Conservation (phyloP, 2,797 vertebrate genomes). For the Molossus alvarezi region DNA sequence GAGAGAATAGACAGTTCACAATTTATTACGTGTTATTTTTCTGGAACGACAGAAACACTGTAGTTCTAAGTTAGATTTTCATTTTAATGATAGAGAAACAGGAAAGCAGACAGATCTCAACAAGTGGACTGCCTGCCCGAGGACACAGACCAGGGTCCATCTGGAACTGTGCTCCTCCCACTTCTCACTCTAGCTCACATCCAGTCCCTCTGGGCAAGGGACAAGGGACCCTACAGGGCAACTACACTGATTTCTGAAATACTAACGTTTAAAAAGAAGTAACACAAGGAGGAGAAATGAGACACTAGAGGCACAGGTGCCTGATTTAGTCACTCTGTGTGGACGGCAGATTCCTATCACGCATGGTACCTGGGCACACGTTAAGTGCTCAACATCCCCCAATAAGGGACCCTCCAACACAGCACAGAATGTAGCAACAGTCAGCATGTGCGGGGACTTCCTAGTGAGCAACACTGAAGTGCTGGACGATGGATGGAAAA, state of each 20-base stretch:
- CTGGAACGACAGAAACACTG: slow-evolving; percentile 57
- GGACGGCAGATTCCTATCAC: neutral
- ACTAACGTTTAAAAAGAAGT: neutral
- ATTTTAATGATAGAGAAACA: neutral
- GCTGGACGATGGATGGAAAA: neutral
- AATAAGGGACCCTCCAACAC: neutral
- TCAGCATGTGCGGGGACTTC: neutral
- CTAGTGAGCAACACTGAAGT: neutral
- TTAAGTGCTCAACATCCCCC: neutral
- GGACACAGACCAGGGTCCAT: neutral
- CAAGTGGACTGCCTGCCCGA: neutral
- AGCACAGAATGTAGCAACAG: neutral
- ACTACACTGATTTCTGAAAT: slow-evolving; percentile 6
- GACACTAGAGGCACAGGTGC: neutral
- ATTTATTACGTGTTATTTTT: slow-evolving; percentile 67
- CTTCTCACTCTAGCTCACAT: neutral
- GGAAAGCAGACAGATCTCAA: neutral
- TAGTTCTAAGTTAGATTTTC: slow-evolving; percentile 44
- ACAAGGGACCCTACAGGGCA: neutral
- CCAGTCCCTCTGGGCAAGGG: neutral
- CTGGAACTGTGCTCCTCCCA: neutral
- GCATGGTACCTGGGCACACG: accelerated
- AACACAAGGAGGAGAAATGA: neutral
- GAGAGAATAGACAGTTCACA: slow-evolving; percentile 66
- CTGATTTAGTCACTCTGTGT: neutral